These are phyloP conservation scores for Neogobius melanostomus DNA, from an alignment of 2,113 vertebrate species.

Conservation along the genomic window DNA sequence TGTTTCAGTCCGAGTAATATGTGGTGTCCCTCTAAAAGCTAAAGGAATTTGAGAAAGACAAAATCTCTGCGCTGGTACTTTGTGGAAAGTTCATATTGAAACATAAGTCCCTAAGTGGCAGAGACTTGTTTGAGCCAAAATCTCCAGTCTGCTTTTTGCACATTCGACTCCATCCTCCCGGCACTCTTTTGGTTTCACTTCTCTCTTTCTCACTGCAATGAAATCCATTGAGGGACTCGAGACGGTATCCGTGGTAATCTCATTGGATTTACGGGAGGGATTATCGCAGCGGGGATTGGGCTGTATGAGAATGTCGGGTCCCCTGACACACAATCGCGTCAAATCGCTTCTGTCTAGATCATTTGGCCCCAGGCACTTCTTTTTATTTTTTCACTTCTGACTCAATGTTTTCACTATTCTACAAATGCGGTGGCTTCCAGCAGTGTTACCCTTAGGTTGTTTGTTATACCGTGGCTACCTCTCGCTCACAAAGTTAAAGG, in stretches of 20 bases:
- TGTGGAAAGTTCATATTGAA: not conserved
- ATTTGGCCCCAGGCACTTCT: not conserved
- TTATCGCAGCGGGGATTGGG: slow-evolving; percentile 47
- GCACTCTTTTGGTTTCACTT: slow-evolving; percentile 23
- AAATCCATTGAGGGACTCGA: slow-evolving; percentile 32
- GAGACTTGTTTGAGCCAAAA: not conserved
- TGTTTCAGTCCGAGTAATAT: too few species aligned
- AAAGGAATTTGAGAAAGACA: too few species aligned
- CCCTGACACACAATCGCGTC: not conserved
- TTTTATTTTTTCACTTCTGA: not conserved
- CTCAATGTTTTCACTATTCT: not conserved
- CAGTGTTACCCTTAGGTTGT: too few species aligned
- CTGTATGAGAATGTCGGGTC: slow-evolving; percentile 20
- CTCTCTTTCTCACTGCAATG: slow-evolving; percentile 34
- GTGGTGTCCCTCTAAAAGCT: too few species aligned
- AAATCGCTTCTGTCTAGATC: not conserved
- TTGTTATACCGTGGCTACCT: too few species aligned
- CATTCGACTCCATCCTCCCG: slow-evolving; percentile 12
- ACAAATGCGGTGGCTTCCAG: not conserved
- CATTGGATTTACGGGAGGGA: slow-evolving; percentile 46
- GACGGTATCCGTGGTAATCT: slow-evolving; percentile 39
- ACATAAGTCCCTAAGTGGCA: not conserved
- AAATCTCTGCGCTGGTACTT: not conserved
- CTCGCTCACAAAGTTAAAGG: too few species aligned
- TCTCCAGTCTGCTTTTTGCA: not conserved